Conservation (phyloP, 1,140 invertebrate species). For the Magallana angulata region DNA sequence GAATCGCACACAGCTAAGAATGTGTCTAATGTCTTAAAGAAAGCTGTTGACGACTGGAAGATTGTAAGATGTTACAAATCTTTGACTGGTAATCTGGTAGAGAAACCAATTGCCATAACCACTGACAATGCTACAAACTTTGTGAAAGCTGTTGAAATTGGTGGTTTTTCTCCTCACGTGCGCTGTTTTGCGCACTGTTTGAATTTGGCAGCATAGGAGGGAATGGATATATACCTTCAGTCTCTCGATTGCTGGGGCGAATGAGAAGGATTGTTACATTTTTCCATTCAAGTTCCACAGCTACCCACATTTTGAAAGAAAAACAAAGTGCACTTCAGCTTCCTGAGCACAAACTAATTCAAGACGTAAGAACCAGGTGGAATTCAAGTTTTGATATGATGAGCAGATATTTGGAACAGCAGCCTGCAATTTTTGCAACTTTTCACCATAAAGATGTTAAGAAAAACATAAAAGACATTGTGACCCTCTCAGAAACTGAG, state of each 20-base stretch:
- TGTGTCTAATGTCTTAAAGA: background rate
- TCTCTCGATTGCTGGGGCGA: slow-evolving; percentile 11
- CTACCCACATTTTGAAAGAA: slow-evolving; percentile 4
- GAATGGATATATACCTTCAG: background rate
- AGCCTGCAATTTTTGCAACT: slow-evolving; percentile 36
- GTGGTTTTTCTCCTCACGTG: slow-evolving; percentile 22
- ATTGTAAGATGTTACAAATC: background rate
- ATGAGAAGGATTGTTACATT: slow-evolving; percentile 40
- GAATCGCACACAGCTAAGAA: slow-evolving; percentile 25
- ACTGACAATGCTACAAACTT: slow-evolving; percentile 43
- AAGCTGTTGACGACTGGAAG: slow-evolving; percentile 32
- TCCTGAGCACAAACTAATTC: slow-evolving; percentile 22
- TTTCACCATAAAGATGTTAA: too few relatives aligned
- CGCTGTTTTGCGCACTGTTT: slow-evolving; percentile 37
- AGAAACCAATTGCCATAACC: slow-evolving; percentile 13
- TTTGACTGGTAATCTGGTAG: background rate
- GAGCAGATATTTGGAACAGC: slow-evolving; percentile 32
- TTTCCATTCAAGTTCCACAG: slow-evolving; percentile 38
- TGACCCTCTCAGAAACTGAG: too few relatives aligned
- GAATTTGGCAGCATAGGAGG: slow-evolving; percentile 37
- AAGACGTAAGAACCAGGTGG: slow-evolving; percentile 44
- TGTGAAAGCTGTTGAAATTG: slow-evolving; percentile 26
- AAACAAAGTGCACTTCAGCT: slow-evolving; percentile 36
- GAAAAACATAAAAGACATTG: too few relatives aligned
- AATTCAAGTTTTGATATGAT: slow-evolving; percentile 42